Base-by-base conservation (phyloP, 2,888 invertebrate genomes). In the Busseola fusca region DNA sequence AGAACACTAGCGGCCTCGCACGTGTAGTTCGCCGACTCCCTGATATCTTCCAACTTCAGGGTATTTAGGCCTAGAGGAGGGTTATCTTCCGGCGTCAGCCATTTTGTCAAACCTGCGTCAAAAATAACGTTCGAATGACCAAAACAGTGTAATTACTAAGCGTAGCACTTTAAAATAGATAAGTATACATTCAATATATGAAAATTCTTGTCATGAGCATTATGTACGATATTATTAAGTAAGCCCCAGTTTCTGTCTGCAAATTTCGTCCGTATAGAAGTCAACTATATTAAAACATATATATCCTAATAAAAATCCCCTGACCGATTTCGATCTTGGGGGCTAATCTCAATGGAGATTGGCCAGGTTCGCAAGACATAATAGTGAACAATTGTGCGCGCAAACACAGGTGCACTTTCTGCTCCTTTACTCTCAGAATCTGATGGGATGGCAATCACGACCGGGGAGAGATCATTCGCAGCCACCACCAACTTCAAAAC, bases 1-100 rank as follows among this genome's bases (percentile, higher is more conserved):
- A 99, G 96, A 25, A 98, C 98, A 88, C 99, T 99, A 69, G 98
- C 98, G 0, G 99, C 99, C 78, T 98, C 98, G 92, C 99, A 99
- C 0, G 99, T 99, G 95, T 99, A 99, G 95, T 99, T 99, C 34
- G 98, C 98, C 0, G 99, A 98, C 90, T 98, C 98, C 86, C 98
- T 97, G 82, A 99, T 98, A 90, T 99, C 97, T 65, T 97, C 97
- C 82, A 99, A 94, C 86, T 97, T 97, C 58, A 99, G 96, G 21
- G 98, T 97, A 93, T 99, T 99, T 75, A 97, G 97, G 40, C 98
- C 98, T 63, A 98, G 96, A 0, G 98, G 97, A 71, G 98, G 96
- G 86, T 98, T 97, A 93, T 98, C 98, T 92, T 98, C 98, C 0
- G 98, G 98, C 0, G 98, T 98, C 81, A 99, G 93, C 94, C 98